Percentiles rank a stretch among this genome's conserved stretches.
Conservation (phyloP, 2,113 vertebrate species). For the Pteruthius melanotis region DNA sequence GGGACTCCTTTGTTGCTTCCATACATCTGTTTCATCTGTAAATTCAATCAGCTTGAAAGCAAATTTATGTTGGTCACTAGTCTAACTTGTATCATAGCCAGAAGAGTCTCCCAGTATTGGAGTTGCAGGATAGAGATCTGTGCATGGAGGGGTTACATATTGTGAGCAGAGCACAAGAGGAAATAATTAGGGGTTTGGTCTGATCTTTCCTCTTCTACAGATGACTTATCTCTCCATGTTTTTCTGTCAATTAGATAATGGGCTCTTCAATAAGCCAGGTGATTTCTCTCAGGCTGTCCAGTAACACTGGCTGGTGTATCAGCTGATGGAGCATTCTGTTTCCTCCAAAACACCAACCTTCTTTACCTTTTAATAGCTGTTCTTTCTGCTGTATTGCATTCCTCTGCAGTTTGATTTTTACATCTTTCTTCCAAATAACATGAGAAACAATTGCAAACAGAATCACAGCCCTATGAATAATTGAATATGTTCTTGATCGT, state of each 20-base stretch:
- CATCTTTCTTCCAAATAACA: neutral
- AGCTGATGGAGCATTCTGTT: neutral
- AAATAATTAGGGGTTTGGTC: neutral
- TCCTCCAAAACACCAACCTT: neutral
- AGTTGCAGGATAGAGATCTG: neutral
- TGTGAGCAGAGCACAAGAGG: neutral
- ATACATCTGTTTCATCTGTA: neutral
- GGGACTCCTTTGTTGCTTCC: neutral
- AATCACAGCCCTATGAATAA: neutral
- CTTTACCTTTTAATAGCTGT: neutral
- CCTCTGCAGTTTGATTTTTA: neutral
- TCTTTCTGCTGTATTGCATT: neutral
- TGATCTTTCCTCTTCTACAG: neutral
- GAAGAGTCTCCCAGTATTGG: neutral
- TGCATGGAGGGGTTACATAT: accelerated
- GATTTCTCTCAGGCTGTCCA: neutral
- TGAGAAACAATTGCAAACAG: neutral
- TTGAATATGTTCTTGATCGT: neutral
- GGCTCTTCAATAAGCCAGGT: neutral
- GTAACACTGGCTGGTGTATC: neutral
- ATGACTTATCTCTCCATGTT: neutral
- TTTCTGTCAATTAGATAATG: neutral
- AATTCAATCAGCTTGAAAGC: neutral
- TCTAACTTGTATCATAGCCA: neutral
- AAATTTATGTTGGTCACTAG: neutral